These are phyloP conservation scores for Perca flavescens DNA, from an alignment of 2,113 vertebrate genomes.

Conservation along the genomic window DNA sequence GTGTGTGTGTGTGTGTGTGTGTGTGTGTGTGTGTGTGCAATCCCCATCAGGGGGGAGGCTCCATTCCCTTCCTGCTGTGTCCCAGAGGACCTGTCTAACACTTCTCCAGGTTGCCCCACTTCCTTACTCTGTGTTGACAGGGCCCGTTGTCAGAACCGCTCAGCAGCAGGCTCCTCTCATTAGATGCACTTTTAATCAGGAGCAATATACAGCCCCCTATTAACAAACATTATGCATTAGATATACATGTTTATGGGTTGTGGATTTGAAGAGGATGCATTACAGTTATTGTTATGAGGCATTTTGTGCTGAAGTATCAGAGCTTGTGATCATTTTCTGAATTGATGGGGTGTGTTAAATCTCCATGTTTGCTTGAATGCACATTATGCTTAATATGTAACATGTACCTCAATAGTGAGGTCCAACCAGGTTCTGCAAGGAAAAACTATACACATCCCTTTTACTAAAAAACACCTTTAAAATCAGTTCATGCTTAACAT, in stretches of 20 bases:
- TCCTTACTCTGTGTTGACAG: conserved; percentile 42
- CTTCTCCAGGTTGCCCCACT: conserved; percentile 58
- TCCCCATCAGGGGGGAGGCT: conserved; percentile 10
- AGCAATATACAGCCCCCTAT: conserved; percentile 28
- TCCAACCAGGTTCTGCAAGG: neutral
- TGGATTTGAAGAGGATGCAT: conserved; percentile 7
- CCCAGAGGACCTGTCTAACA: conserved; percentile 52
- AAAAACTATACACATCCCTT: neutral
- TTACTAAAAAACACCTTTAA: neutral
- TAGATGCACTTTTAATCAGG: conserved; percentile 44
- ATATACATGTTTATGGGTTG: conserved; percentile 32
- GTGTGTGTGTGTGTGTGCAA: neutral
- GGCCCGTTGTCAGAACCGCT: conserved; percentile 36
- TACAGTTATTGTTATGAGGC: conserved; percentile 7
- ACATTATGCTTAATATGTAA: neutral
- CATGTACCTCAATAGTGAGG: neutral
- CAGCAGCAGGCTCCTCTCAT: conserved; percentile 55
- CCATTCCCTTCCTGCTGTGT: conserved; percentile 39
- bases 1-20: neutral
- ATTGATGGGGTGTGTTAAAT: conserved; percentile 2
- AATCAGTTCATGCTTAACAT: conserved; percentile 27
- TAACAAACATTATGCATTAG: conserved; percentile 35
- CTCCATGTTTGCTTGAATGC: neutral
- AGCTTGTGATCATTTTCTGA: conserved; percentile 13
- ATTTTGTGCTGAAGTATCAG: conserved; percentile 8